Base-by-base conservation (phyloP, 1,140 invertebrate species). In the Apocrypta bakeri region DNA sequence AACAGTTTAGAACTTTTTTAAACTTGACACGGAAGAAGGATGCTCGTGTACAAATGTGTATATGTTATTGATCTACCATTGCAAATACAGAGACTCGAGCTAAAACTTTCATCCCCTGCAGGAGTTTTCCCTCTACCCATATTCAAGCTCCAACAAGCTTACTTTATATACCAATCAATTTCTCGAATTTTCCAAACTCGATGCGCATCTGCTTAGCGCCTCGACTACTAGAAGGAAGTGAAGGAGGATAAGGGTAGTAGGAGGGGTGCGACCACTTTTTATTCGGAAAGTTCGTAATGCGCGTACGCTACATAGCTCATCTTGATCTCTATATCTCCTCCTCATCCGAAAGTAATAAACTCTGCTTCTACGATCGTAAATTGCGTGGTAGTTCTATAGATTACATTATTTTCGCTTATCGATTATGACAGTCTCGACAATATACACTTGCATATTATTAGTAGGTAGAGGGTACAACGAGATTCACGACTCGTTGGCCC, bases 1-100 rank as follows among this genome's bases (percentile, higher is more conserved):
- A 79, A 68, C 37, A 48, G 76, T 79, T 73, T 79, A 48, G 40
- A 68, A 69, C n/a, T 48, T 78, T 48, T n/a, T 42, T 69, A 56
- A 69, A 69, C 37, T 79, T 68, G 64, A 29, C 25, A 42, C 24
- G 66, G 68, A 79, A 66, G 37, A 68, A 42, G 14, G 24, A 78
- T 68, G 48, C n/a, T 56, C 48, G 17, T 3, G 14, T 69, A 37
- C 27, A 66, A 21, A 64, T 64, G n/a, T n/a, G 17, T 40, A 33
- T 33, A 66, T 40, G 31, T 66, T 77, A 66, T 40, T 77, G 33
- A 27, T 37, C 61, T 27, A 17, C 48, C 17, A 56, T 56, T 56
- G 48, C 48, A n/a, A 56, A 56, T 56, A 56, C 48, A 56, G 17
- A 56, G 48, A 56, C 48, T 56, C 48, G 21, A 17, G 48, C 17